Evolutionary conservation across 1,140 invertebrate genomes (phyloP), one percentile per base, ranked within the genome.

Genomic region (Diachasmimorpha longicaudata): DNA sequence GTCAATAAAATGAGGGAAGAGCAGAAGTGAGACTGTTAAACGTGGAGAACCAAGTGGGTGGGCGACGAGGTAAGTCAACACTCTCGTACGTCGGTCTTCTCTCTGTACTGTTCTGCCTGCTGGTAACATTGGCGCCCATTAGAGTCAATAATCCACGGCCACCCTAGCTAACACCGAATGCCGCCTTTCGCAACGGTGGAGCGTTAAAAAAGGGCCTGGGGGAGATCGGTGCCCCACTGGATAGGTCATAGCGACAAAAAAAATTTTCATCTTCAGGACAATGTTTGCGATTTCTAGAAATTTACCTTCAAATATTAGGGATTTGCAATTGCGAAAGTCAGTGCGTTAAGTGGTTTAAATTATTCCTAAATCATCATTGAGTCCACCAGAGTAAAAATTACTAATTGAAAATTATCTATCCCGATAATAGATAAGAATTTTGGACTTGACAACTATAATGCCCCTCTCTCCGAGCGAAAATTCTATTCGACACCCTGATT

Each of bases 141-240:
- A 82, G 77, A 76, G 58, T 48, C 75, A 72, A 82, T 83, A 82
- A 83, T 82, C 77, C 79, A 70, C 63, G 46, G 83, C 80, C 79
- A 76, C 80, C 81, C 76, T 37, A 72, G 36, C 3, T 71, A n/a
- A 39, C 19, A n/a, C 31, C n/a, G 13, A 73, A 55, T n/a, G 16
- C 23, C 63, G 37, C 25, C 71, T 63, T 73, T 55, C 71, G 48
- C 36, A 73, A 73, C 71, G 52, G 23, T 73, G 21, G 11, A 25
- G 21, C 58, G 6, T 55, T 55, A 2, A 55, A 55, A n/a, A 55
- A n/a, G 14, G 10, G 8, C 23, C 13, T 13, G n/a, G 16, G 39
- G 10, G 52, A 46, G 3, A 52, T 31, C 14, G 14, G 14, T 52
- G 14, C n/a, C 14, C n/a, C 14, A n/a, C 14, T 52, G 16, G 48